phyloP scores from a whole-genome alignment of 2,888 invertebrate species.

The Ischnus inquisitorius region DNA sequence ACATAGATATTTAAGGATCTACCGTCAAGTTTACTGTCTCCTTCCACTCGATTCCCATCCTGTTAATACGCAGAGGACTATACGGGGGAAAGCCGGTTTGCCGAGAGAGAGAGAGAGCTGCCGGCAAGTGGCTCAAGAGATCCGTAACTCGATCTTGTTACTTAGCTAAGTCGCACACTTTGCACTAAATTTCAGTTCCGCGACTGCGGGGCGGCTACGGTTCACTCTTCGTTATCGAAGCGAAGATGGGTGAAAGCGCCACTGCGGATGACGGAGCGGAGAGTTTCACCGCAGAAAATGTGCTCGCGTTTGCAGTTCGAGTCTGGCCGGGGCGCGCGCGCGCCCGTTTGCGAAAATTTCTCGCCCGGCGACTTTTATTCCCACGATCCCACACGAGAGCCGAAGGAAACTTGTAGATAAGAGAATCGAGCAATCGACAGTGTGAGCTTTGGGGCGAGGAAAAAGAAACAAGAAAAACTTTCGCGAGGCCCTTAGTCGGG shows the following conservation, averaged over 20 bases:
- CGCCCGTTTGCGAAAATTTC: slow-evolving; percentile 13
- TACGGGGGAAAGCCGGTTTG: slow-evolving; percentile 32
- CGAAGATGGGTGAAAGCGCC: slow-evolving; percentile 6
- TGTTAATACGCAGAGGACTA: slow-evolving; percentile 16
- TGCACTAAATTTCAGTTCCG: slow-evolving; percentile 70
- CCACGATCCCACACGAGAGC: not conserved
- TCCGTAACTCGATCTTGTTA: slow-evolving; percentile 76
- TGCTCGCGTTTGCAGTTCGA: slow-evolving; percentile 22
- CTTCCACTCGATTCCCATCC: slow-evolving; percentile 28
- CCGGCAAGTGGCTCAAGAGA: slow-evolving; percentile 41
- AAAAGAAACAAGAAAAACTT: not conserved
- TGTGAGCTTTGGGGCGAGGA: not conserved
- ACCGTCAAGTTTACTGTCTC: slow-evolving; percentile 36
- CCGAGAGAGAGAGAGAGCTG: slow-evolving; percentile 27
- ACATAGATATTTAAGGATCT: not conserved
- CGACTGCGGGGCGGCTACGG: slow-evolving; percentile 38
- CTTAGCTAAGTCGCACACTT: slow-evolving; percentile 67
- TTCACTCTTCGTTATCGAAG: slow-evolving; percentile 51
- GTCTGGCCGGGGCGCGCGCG: not conserved
- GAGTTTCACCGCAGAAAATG: slow-evolving; percentile 34
- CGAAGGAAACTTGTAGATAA: not conserved
- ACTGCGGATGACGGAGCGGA: not conserved
- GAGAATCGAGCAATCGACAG: not conserved
- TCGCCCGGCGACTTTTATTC: not conserved
- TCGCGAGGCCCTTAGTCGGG: not conserved